These are phyloP conservation scores for Cosmorhoe ocellata DNA, from an alignment of 2,888 invertebrate species.

Conservation along the genomic window DNA sequence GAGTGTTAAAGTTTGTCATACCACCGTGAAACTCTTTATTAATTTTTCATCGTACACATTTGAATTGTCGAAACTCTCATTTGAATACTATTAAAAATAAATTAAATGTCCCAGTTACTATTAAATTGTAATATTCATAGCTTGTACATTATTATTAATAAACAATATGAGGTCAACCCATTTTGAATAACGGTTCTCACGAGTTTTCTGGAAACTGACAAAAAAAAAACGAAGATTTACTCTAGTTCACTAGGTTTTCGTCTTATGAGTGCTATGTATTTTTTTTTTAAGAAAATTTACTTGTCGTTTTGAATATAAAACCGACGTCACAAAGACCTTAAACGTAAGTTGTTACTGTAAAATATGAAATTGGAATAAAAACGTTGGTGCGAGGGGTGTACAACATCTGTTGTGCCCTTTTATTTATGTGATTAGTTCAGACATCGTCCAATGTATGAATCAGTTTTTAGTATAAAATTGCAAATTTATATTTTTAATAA, in stretches of 20 bases:
- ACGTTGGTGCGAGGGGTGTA: slow-evolving; percentile 54
- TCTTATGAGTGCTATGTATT: too few relatives aligned
- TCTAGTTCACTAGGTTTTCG: too few relatives aligned
- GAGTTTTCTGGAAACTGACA: too few relatives aligned
- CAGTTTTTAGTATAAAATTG: slow-evolving; percentile 71
- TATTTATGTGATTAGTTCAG: slow-evolving; percentile 76
- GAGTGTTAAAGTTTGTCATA: slow-evolving; percentile 7
- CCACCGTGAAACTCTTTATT: slow-evolving; percentile 10
- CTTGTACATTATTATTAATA: slow-evolving; percentile 49
- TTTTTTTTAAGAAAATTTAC: too few relatives aligned
- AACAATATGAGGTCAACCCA: slow-evolving; percentile 5
- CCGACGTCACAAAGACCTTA: background rate
- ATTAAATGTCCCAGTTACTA: slow-evolving; percentile 14
- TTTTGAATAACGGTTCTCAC: slow-evolving; percentile 3
- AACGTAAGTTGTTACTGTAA: slow-evolving; percentile 44
- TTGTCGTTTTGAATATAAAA: too few relatives aligned
- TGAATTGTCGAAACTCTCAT: slow-evolving; percentile 11
- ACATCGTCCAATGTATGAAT: slow-evolving; percentile 55
- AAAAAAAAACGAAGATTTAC: too few relatives aligned
- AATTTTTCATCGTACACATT: slow-evolving; percentile 16
- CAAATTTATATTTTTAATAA: slow-evolving; percentile 71
- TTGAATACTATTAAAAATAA: slow-evolving; percentile 17
- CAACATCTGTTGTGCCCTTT: slow-evolving; percentile 68
- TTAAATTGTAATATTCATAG: slow-evolving; percentile 40
- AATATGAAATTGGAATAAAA: slow-evolving; percentile 66